These are phyloP conservation scores for Ypsolopha sequella DNA, from an alignment of 2,888 invertebrate species.

Conservation along the genomic window DNA sequence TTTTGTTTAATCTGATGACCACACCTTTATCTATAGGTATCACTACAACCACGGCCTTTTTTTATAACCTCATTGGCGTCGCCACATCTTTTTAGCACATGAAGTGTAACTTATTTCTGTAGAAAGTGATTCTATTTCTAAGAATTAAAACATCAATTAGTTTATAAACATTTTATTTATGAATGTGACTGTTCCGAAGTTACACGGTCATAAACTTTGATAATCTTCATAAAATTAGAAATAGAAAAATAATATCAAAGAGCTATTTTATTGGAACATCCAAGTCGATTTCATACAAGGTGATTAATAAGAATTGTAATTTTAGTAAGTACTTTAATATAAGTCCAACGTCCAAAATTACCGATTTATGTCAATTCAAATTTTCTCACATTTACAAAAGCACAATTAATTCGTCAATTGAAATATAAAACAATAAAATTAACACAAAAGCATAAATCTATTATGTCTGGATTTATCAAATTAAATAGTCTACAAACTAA, in stretches of 20 bases:
- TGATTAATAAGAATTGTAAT: neutral
- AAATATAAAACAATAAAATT: constrained; percentile 36
- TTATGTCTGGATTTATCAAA: constrained; percentile 55
- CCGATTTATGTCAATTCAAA: constrained; percentile 11
- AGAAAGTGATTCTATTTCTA: neutral
- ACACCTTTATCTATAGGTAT: too few relatives aligned
- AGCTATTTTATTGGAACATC: constrained; percentile 62
- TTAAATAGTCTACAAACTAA: constrained; percentile 43
- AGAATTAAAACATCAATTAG: constrained; percentile 1
- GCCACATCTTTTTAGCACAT: neutral
- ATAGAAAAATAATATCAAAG: constrained; percentile 71
- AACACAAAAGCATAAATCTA: constrained; percentile 39
- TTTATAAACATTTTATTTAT: constrained; percentile 45
- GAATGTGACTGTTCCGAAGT: constrained; percentile 59
- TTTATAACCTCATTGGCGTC: too few relatives aligned
- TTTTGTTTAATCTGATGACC: too few relatives aligned
- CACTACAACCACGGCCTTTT: too few relatives aligned
- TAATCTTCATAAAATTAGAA: constrained; percentile 67
- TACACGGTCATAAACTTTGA: constrained; percentile 60
- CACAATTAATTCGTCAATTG: constrained; percentile 26
- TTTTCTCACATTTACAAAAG: constrained; percentile 26
- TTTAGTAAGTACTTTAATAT: constrained; percentile 9
- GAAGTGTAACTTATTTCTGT: neutral
- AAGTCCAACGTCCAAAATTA: constrained; percentile 25
- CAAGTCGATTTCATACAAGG: constrained; percentile 25